A percentile compares a stretch with the other conserved stretches of the same genome.
Evolutionary conservation across 2,113 vertebrate species (phyloP).

Genomic region (Semnornis frantzii): DNA sequence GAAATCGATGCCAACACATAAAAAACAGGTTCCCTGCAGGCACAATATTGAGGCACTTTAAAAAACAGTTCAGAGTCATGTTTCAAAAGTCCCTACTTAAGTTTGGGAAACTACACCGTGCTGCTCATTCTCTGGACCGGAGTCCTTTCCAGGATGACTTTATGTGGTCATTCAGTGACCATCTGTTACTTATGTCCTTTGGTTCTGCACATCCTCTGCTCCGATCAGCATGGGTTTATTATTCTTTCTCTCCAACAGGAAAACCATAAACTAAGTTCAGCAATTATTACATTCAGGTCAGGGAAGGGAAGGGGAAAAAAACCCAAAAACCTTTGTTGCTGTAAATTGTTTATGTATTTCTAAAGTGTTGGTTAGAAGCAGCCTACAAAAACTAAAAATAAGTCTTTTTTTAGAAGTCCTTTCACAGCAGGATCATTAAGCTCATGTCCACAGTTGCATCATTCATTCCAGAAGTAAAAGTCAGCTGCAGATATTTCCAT

Average conservation of each 20-base stretch:
- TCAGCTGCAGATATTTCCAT: constrained; percentile 8
- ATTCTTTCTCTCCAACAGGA: background rate
- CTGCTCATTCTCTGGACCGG: background rate
- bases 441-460: constrained; percentile 20
- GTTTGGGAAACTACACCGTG: constrained; percentile 3
- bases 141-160: background rate
- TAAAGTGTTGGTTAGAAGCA: constrained; percentile 31
- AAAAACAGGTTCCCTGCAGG: constrained; percentile 15
- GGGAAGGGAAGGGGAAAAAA: background rate
- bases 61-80: constrained; percentile 45
- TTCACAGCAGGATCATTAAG: constrained; percentile 46
- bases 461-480: constrained; percentile 38
- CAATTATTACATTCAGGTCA: constrained; percentile 38
- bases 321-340: constrained; percentile 20
- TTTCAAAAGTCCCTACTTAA: constrained; percentile 20
- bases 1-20: background rate
- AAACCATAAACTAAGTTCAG: constrained; percentile 43
- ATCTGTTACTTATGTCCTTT: constrained; percentile 60
- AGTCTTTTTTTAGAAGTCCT: constrained; percentile 13
- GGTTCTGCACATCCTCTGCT: background rate
- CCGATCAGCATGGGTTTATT: constrained; percentile 7
- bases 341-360: constrained; percentile 48
- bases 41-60: constrained; percentile 32
- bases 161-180: constrained; percentile 27
- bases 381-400: constrained; percentile 23